A percentile compares a stretch with the other conserved stretches of the same genome.
Evolutionary conservation across 2,113 vertebrate genomes (phyloP).

Genomic region (Erythrocercus mccallii): DNA sequence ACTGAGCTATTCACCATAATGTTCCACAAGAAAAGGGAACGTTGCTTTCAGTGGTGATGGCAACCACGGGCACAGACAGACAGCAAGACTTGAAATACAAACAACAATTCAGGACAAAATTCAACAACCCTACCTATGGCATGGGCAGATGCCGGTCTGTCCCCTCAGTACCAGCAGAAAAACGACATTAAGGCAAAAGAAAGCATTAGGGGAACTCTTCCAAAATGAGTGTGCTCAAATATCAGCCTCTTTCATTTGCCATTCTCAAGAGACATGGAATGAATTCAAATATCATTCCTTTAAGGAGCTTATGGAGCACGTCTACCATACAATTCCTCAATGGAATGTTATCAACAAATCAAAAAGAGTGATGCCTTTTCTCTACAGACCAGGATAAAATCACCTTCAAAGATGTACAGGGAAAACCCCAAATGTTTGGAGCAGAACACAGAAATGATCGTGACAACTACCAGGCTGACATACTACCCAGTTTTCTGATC

Average conservation of each 20-base stretch:
- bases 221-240: not conserved
- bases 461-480: not conserved
- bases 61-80: not conserved
- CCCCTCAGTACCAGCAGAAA: not conserved
- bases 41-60: not conserved
- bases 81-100: not conserved
- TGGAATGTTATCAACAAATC: not conserved
- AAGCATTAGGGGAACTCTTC: not conserved
- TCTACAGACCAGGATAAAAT: not conserved
- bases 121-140: not conserved
- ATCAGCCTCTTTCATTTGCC: not conserved
- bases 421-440: not conserved
- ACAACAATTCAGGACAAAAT: not conserved
- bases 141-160: not conserved
- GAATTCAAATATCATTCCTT: not conserved
- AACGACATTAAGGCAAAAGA: not conserved
- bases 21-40: not conserved
- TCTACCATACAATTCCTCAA: not conserved
- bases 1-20: not conserved
- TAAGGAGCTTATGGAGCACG: not conserved
- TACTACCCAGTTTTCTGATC: not conserved
- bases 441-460: not conserved
- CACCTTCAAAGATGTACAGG: not conserved
- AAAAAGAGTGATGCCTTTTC: not conserved
- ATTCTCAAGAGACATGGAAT: not conserved